Percentiles rank a stretch among this genome's conserved stretches.
These are phyloP conservation scores for Cheilosia pagana DNA, from an alignment of 2,888 invertebrate genomes.

Conservation along the genomic window DNA sequence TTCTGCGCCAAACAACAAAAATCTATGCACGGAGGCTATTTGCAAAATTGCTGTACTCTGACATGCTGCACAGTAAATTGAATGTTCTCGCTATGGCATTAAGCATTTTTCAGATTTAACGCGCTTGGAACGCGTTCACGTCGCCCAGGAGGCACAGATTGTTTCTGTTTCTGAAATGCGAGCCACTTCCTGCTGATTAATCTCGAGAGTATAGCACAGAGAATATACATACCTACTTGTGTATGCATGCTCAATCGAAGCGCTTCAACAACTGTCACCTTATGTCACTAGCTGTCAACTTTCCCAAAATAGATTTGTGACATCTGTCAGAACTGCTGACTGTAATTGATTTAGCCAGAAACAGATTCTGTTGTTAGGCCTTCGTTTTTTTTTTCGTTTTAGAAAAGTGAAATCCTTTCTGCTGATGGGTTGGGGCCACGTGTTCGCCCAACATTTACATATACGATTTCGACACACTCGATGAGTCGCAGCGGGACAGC, in stretches of 20 bases:
- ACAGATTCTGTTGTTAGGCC: constrained; percentile 17
- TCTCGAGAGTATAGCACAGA: constrained; percentile 14
- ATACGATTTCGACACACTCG: constrained; percentile 61
- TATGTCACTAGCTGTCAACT: constrained; percentile 67
- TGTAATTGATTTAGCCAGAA: constrained; percentile 64
- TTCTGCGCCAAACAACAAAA: constrained; percentile 38
- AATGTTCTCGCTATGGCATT: constrained; percentile 69
- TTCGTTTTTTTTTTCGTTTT: background rate
- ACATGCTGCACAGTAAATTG: constrained; percentile 67
- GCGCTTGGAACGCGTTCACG: constrained; percentile 39
- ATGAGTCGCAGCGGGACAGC: constrained; percentile 33
- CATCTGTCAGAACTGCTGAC: constrained; percentile 61
- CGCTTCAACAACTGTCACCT: constrained; percentile 73
- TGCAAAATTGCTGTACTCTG: constrained; percentile 70
- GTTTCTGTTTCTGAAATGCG: constrained; percentile 62
- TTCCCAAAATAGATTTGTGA: constrained; percentile 62
- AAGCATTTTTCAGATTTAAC: constrained; percentile 61
- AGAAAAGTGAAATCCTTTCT: constrained; percentile 34
- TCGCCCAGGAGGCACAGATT: constrained; percentile 46
- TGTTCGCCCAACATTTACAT: constrained; percentile 39
- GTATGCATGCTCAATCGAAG: constrained; percentile 53
- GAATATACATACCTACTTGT: too few relatives aligned
- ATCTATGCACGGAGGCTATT: constrained; percentile 73
- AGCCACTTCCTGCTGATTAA: constrained; percentile 72
- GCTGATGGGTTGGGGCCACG: constrained; percentile 48